Conservation (phyloP, 2,888 invertebrate genomes). For the Steromphala cineraria region DNA sequence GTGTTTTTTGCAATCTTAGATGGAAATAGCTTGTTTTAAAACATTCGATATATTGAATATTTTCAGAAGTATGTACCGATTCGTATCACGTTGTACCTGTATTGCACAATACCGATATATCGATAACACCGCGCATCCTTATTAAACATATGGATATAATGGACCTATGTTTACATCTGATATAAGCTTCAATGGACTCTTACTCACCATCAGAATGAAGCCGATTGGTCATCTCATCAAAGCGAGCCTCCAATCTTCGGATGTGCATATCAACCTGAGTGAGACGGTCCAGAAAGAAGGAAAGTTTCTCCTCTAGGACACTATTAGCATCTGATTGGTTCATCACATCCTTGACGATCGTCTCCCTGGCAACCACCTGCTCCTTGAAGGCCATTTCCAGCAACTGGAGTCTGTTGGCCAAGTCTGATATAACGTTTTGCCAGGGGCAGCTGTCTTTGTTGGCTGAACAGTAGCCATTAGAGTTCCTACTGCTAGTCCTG, state of each 20-base stretch:
- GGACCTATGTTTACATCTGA: too few relatives aligned
- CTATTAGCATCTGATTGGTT: slow-evolving; percentile 54
- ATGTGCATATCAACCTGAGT: slow-evolving; percentile 45
- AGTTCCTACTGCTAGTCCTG: not conserved
- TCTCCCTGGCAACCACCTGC: slow-evolving; percentile 59
- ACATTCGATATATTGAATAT: too few relatives aligned
- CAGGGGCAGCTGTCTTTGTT: slow-evolving; percentile 43
- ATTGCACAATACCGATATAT: too few relatives aligned
- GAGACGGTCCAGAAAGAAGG: slow-evolving; percentile 44
- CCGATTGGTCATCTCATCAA: slow-evolving; percentile 38
- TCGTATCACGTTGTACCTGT: too few relatives aligned
- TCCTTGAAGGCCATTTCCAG: slow-evolving; percentile 67
- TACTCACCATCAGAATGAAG: slow-evolving; percentile 51
- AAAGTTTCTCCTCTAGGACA: slow-evolving; percentile 45
- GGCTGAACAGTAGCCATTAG: not conserved
- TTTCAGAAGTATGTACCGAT: too few relatives aligned
- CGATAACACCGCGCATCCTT: too few relatives aligned
- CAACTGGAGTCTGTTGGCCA: slow-evolving; percentile 58
- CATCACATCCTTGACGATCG: slow-evolving; percentile 52
- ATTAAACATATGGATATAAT: too few relatives aligned
- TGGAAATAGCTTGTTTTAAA: too few relatives aligned
- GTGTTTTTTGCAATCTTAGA: too few relatives aligned
- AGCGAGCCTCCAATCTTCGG: slow-evolving; percentile 36
- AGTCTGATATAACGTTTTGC: slow-evolving; percentile 56
- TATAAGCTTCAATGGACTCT: too few relatives aligned